These are phyloP conservation scores for Orthosia cruda DNA, from an alignment of 2,888 invertebrate genomes.

Conservation along the genomic window DNA sequence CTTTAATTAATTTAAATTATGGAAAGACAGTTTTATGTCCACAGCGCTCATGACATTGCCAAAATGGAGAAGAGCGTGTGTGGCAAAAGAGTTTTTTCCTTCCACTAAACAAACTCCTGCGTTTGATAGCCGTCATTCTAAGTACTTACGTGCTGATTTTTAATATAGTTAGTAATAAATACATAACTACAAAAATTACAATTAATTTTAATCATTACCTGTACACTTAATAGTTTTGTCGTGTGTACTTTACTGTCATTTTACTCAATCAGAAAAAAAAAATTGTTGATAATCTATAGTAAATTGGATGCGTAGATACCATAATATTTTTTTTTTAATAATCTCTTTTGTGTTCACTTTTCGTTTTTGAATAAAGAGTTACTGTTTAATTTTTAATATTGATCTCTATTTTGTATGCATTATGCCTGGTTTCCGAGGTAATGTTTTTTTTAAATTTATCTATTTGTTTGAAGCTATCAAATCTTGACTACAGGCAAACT, in stretches of 20 bases:
- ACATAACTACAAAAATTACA: not conserved
- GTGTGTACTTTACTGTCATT: not conserved
- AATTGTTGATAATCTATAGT: no score
- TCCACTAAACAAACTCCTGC: not conserved
- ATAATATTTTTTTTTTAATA: conserved; percentile 1
- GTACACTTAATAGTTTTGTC: not conserved
- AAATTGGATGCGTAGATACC: conserved; percentile 2
- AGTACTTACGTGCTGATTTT: not conserved
- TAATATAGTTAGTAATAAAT: not conserved
- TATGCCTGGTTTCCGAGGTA: conserved; percentile 3
- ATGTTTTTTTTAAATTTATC: not conserved
- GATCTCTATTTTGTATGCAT: conserved; percentile 50
- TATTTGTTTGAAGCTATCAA: no score
- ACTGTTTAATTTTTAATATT: conserved; percentile 28
- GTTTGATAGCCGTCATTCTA: not conserved
- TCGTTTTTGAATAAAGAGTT: conserved; percentile 12
- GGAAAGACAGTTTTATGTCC: not conserved
- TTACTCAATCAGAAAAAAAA: not conserved
- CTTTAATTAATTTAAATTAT: not conserved
- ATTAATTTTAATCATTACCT: not conserved
- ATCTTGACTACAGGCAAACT: no score
- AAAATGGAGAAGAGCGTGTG: not conserved
- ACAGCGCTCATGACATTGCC: not conserved
- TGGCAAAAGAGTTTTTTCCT: not conserved
- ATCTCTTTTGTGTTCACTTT: not conserved